Evolutionary conservation across 2,113 vertebrate genomes (phyloP).

Genomic region (Hydrolagus affinis): DNA sequence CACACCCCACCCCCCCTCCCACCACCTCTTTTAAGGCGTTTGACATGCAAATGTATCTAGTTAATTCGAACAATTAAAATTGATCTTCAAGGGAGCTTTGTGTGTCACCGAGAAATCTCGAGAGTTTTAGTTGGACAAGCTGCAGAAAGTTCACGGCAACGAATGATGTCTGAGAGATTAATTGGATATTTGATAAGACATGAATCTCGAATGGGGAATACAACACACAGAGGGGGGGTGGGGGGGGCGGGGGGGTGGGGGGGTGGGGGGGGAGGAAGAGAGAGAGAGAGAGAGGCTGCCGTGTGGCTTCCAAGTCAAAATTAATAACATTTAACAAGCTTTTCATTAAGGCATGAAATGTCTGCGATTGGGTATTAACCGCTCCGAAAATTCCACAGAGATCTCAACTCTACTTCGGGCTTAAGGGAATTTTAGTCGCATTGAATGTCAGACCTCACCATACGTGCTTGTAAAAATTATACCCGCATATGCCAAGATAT

Average conservation of each 20-base stretch:
- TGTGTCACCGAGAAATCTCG: slow-evolving; percentile 76
- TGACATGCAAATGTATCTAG: slow-evolving; percentile 99
- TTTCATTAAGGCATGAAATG: slow-evolving; percentile 98
- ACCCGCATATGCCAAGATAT: too few species aligned
- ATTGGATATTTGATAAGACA: slow-evolving; percentile 99
- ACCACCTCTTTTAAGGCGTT: slow-evolving; percentile 74
- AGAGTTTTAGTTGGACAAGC: slow-evolving; percentile 79
- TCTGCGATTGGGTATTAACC: slow-evolving; percentile 93
- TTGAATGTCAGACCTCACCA: slow-evolving; percentile 11
- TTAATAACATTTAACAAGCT: slow-evolving; percentile 99
- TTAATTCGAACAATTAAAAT: slow-evolving; percentile 99
- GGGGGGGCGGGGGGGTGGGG: too few species aligned
- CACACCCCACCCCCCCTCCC: too few species aligned
- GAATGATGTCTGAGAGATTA: slow-evolving; percentile 99
- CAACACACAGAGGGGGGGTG: slow-evolving; percentile 94
- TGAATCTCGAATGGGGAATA: slow-evolving; percentile 98
- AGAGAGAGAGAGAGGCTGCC: too few species aligned
- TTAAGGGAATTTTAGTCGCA: slow-evolving; percentile 1
- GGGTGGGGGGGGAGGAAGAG: too few species aligned
- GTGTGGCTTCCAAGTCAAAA: slow-evolving; percentile 98
- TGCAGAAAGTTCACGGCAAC: slow-evolving; percentile 93
- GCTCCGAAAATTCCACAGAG: slow-evolving; percentile 78
- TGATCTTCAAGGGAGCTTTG: slow-evolving; percentile 95
- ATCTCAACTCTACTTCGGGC: slow-evolving; percentile 20
- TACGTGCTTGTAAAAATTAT: not conserved